Evolutionary conservation across 2,888 invertebrate species (phyloP), one percentile per base, ranked within the genome.

Genomic region (Clistopyga incitator): DNA sequence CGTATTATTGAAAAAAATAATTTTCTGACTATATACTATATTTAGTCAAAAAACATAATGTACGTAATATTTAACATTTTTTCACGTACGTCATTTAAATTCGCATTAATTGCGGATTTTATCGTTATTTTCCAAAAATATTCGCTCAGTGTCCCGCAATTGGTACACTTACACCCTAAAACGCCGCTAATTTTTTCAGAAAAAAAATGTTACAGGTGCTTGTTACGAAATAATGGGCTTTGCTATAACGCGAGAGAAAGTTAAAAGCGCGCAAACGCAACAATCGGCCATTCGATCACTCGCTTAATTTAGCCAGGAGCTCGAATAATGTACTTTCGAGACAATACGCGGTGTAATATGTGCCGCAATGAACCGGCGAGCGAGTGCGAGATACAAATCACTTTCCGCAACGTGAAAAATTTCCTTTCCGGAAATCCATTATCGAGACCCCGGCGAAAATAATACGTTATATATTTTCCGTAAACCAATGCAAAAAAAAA

Each of bases 261-360:
- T 77, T 15, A 67, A 52, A 42, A 59, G 59, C 50, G 18, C 29
- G 80, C 61, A 61, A 42, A 54, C 54, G 47, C 71, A 77, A 68
- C 74, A 34, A 74, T 78, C 78, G 81, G 61, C 34, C 56, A 77
- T 77, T 72, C 77, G 47, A 81, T 72, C 72, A 68, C 34, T 45
- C 74, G 74, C 68, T 78, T 74, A 74, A 82, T 82, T 78, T 74
- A 78, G 45, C 65, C 42, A 52, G 29, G 38, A 47, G 23, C 74
- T 72, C 68, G 45, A 34, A 78, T 74, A 68, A 42, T 42, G 38
- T 38, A 68, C 18, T 20, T 45, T 54, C 54, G 45, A 68, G 61
- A 70, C 72, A 78, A 82, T 80, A 68, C 18, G n/a, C 18, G 29
- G 29, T 47, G 18, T 25, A 15, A 45, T 42, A 29, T 29, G 29